These are phyloP conservation scores for Palythoa grandis DNA, from an alignment of 92 coral and sea anemone genomes.

Conservation along the genomic window DNA sequence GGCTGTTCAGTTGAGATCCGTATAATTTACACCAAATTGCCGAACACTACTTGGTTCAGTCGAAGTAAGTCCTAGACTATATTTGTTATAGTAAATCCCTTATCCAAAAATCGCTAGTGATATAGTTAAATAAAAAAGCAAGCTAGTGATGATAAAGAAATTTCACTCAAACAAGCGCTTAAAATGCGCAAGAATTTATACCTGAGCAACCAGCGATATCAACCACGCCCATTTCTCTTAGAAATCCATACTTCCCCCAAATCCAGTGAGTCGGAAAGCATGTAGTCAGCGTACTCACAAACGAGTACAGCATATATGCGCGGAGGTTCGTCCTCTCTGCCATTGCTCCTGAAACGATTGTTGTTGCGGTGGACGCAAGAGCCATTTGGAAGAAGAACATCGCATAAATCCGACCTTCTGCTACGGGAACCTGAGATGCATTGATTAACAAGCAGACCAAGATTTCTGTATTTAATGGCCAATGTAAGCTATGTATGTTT, in stretches of 20 bases:
- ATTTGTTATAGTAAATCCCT: no score
- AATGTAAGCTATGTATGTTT: no score
- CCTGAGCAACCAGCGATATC: slow-evolving; percentile 78
- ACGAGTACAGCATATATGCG: slow-evolving; percentile 72
- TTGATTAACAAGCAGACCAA: no score
- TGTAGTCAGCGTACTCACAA: slow-evolving; percentile 69
- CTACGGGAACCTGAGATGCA: slow-evolving; percentile 25
- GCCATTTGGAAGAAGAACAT: slow-evolving; percentile 78
- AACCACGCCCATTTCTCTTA: slow-evolving; percentile 69
- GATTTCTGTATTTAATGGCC: no score
- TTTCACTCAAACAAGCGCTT: no score
- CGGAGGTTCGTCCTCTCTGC: slow-evolving; percentile 77
- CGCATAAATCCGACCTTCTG: slow-evolving; percentile 55
- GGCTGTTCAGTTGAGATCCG: no score
- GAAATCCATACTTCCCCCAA: slow-evolving; percentile 72
- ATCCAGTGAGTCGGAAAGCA: slow-evolving; percentile 83
- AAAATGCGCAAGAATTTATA: background rate
- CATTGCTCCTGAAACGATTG: slow-evolving; percentile 83
- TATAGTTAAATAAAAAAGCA: no score
- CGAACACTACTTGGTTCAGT: no score
- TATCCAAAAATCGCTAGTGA: no score
- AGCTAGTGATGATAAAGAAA: no score
- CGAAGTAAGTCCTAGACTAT: no score
- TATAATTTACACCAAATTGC: no score
- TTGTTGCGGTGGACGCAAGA: slow-evolving; percentile 68